A percentile compares a stretch with the other conserved stretches of the same genome.
These are phyloP conservation scores for Hirtodrosophila trivittata DNA, from an alignment of 2,888 invertebrate species.

Conservation along the genomic window DNA sequence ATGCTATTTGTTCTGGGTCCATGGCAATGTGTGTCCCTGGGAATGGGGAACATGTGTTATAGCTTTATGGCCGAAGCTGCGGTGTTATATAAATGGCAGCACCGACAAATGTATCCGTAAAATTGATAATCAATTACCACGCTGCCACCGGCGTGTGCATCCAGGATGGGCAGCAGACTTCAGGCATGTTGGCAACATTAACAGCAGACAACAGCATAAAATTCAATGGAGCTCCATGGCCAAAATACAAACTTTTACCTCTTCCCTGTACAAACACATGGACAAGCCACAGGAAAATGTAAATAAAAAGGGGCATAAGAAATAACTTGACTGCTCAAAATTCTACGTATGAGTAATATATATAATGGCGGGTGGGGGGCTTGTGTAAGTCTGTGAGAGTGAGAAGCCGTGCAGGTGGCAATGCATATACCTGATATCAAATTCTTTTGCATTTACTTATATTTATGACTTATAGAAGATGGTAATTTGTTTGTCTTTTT, in stretches of 20 bases:
- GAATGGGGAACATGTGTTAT: conserved; percentile 24
- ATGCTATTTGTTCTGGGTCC: conserved; percentile 3
- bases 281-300: conserved; percentile 31
- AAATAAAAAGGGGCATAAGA: conserved; percentile 47
- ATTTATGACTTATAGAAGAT: conserved; percentile 70
- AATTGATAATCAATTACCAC: conserved; percentile 78
- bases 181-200: conserved; percentile 58
- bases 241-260: conserved; percentile 14
- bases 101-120: conserved; percentile 62
- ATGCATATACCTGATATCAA: conserved; percentile 57
- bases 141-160: conserved; percentile 22
- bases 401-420: conserved; percentile 40
- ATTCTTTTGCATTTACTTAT: conserved; percentile 56
- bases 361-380: conserved; percentile 1
- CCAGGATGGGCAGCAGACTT: conserved; percentile 4
- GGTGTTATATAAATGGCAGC: conserved; percentile 39
- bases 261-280: conserved; percentile 40
- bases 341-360: conserved; percentile 39
- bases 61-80: conserved; percentile 39
- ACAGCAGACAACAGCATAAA: conserved; percentile 49
- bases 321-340: conserved; percentile 57
- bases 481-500: conserved; percentile 66
- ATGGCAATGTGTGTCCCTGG: conserved; percentile 9
- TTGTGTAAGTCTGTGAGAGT: conserved; percentile 2
- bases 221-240: conserved; percentile 35